Evolutionary conservation across 2,888 invertebrate genomes (phyloP), one percentile per base, ranked within the genome.

Genomic region (Nymphalis urticae): DNA sequence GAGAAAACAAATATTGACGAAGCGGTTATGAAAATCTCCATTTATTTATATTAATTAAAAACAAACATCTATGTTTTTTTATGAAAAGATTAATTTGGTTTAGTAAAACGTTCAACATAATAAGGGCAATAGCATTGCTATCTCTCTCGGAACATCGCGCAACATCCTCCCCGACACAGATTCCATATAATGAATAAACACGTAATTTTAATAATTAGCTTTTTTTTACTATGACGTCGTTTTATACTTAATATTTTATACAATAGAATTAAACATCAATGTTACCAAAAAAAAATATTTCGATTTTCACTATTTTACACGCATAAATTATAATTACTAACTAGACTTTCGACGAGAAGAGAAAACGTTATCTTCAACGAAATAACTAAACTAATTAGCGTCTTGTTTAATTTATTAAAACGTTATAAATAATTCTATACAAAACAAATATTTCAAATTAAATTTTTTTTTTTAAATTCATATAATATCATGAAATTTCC

Each of bases 261-360:
- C 42, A 13, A 42, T 2, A 13, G 9, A 42, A 42, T 42, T 10
- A 13, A 42, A 42, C 42, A 42, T 36, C 36, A 36, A 36, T 0
- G 0, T 42, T 42, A 42, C 10, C 24, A 53, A 54, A 21, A 54
- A 21, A 54, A 32, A 56, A 0, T 56, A 56, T n/a, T 4, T 32
- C 50, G 19, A 17, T n/a, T 9, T 9, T 7, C 32, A 56, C 27
- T 19, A n/a, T 17, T 19, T 50, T 62, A n/a, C 10, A 2, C n/a
- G 5, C 10, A 48, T n/a, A 60, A 66, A n/a, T 51, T 24, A n/a
- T 50, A 62, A 3, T 62, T 47, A 61, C 48, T 47, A 62, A 61
- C 48, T 47, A 62, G 21, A 51, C 51, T 53, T 53, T 13, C 27
- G 13, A 50, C 32, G 36, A n/a, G 9, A 27, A 48, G 51, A 17